phyloP scores from a whole-genome alignment of 2,797 vertebrate genomes.

The Myotis vivesi region DNA sequence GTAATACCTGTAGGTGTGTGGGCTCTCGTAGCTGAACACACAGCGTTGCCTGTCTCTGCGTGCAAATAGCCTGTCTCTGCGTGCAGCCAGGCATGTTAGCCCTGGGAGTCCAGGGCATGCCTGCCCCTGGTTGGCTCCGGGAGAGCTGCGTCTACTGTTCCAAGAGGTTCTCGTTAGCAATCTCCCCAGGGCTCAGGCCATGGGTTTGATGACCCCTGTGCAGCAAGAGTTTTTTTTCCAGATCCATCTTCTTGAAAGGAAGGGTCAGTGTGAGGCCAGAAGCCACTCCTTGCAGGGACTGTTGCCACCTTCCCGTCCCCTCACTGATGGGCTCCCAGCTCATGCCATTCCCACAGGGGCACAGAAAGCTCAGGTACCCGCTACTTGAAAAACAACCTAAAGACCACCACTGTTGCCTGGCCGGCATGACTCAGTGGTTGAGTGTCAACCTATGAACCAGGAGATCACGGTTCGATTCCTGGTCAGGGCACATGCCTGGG shows the following conservation, averaged over 20 bases:
- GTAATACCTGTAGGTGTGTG: not conserved
- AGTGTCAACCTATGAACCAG: no score
- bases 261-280: no score
- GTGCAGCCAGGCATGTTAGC: not conserved
- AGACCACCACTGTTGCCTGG: not conserved
- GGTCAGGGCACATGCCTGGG: no score
- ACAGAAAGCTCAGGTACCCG: not conserved
- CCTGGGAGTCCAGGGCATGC: not conserved
- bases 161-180: not conserved
- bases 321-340: no score
- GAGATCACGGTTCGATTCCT: no score
- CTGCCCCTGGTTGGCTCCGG: fast-evolving
- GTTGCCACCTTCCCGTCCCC: no score
- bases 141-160: not conserved
- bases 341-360: no score
- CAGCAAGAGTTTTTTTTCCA: not conserved
- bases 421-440: no score
- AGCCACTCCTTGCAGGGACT: no score
- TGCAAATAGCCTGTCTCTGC: not conserved
- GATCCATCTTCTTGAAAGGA: not conserved
- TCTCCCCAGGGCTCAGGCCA: not conserved
- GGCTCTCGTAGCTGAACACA: not conserved
- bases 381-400: not conserved
- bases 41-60: not conserved
- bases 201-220: not conserved